A percentile compares a stretch with the other conserved stretches of the same genome.
These are phyloP conservation scores for Xiphorhynchus elegans DNA, from an alignment of 2,113 vertebrate species.

Conservation along the genomic window DNA sequence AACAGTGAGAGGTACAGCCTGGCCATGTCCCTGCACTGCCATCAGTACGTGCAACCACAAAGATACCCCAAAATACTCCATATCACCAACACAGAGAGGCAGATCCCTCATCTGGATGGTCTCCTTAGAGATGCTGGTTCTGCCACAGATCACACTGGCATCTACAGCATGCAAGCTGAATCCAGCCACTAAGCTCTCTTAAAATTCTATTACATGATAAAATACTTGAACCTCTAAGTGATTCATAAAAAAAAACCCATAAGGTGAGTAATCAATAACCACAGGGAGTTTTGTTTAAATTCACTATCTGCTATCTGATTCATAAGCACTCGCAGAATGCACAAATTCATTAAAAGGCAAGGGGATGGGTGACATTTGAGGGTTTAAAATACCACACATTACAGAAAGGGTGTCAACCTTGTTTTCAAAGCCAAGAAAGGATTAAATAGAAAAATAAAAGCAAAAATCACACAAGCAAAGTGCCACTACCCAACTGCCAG, in stretches of 20 bases:
- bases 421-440: neutral
- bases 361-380: neutral
- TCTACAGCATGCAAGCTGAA: neutral
- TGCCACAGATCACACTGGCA: neutral
- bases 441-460: neutral
- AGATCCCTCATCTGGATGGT: neutral
- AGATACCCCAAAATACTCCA: rapidly evolving
- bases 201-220: neutral
- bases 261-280: neutral
- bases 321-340: neutral
- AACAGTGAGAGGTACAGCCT: neutral
- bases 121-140: neutral
- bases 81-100: rapidly evolving
- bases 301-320: neutral
- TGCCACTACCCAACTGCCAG: neutral
- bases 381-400: neutral
- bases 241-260: neutral
- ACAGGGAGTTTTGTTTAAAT: neutral
- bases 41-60: neutral
- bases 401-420: neutral
- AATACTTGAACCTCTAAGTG: neutral
- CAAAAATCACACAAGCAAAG: neutral
- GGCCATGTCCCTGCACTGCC: neutral
- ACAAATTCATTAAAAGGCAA: neutral
- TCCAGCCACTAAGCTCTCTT: neutral